Base-by-base conservation (phyloP, 35 echinoderm and acorn worm genomes). In the Anneissia japonica region DNA sequence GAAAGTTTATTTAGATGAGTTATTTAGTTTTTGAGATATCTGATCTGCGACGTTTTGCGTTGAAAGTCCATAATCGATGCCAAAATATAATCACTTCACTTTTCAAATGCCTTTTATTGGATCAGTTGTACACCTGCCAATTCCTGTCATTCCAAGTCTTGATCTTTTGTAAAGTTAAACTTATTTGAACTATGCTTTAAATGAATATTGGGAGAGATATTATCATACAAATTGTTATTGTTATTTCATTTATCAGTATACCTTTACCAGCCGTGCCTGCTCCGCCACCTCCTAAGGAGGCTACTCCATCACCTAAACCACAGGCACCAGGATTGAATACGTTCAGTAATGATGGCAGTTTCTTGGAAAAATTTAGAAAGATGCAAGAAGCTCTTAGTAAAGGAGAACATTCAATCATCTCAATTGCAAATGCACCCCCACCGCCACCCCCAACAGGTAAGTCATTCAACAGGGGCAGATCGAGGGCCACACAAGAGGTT, bases 271-370 rank as follows among this genome's bases (percentile, higher is more conserved):
- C 17, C 19, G 34, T 33, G 10, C 46, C 26, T 0, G 19, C 6
- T 36, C 29, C 72, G 21, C 16, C 33, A 32, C 26, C 41, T 6
- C 11, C 26, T 0, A 73, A 36, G 35, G 36, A 36, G 26, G 13
- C 75, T 31, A 5, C 46, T 23, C 26, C 43, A 64, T 16, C 89
- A 83, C 23, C 84, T 38, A 26, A 78, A 21, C 34, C 45, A 39
- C 34, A 13, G 0, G 16, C 35, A 4, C 3, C 79, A 9, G 38
- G 38, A 4, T 0, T 16, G 9, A 94, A 94, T 75, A 72, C 86
- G 3, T 93, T 98, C 83, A 89, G 80, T 26, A 98, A 98, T 79
- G 95, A 98, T 84, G 95, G 95, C 30, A 93, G 95, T 36, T 98
- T 98, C 84, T 88, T 98, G 89, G 92, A 91, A 38, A 88, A 98